These are phyloP conservation scores for Danaus plexippus DNA, from an alignment of 1,140 invertebrate species.

Conservation along the genomic window DNA sequence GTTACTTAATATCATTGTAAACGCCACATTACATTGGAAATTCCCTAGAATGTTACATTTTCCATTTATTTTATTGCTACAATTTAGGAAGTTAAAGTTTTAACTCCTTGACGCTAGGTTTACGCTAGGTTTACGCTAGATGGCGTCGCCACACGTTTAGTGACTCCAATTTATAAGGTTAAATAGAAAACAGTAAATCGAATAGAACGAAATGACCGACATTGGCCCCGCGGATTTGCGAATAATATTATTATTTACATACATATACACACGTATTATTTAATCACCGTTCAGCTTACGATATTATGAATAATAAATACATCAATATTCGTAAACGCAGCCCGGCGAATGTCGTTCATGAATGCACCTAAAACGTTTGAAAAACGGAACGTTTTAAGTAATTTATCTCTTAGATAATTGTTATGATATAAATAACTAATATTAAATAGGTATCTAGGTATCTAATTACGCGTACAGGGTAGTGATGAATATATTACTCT, in stretches of 20 bases:
- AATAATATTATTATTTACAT: slow-evolving; percentile 1
- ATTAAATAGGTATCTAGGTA: slow-evolving; percentile 61
- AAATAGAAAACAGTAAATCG: slow-evolving; percentile 36
- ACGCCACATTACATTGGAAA: slow-evolving; percentile 10
- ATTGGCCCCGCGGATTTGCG: slow-evolving; percentile 9
- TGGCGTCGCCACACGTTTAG: slow-evolving; percentile 61
- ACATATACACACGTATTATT: neutral
- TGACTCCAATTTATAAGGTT: slow-evolving; percentile 54
- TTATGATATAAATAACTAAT: slow-evolving; percentile 32
- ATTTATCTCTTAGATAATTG: slow-evolving; percentile 59
- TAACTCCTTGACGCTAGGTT: slow-evolving; percentile 32
- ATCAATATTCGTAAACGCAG: slow-evolving; percentile 5
- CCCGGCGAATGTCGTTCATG: slow-evolving; percentile 21
- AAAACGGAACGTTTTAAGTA: slow-evolving; percentile 35
- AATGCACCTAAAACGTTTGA: slow-evolving; percentile 31
- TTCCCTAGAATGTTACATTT: slow-evolving; percentile 47
- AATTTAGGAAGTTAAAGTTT: slow-evolving; percentile 64
- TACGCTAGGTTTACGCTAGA: slow-evolving; percentile 56
- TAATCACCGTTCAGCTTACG: too few relatives aligned
- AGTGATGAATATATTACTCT: slow-evolving; percentile 65
- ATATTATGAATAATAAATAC: too few relatives aligned
- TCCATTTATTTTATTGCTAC: slow-evolving; percentile 60
- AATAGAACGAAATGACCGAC: slow-evolving; percentile 16
- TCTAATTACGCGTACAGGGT: slow-evolving; percentile 67
- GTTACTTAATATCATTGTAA: slow-evolving; percentile 9